Conservation (phyloP, 2,113 vertebrate genomes). For the Nipponia nippon region DNA sequence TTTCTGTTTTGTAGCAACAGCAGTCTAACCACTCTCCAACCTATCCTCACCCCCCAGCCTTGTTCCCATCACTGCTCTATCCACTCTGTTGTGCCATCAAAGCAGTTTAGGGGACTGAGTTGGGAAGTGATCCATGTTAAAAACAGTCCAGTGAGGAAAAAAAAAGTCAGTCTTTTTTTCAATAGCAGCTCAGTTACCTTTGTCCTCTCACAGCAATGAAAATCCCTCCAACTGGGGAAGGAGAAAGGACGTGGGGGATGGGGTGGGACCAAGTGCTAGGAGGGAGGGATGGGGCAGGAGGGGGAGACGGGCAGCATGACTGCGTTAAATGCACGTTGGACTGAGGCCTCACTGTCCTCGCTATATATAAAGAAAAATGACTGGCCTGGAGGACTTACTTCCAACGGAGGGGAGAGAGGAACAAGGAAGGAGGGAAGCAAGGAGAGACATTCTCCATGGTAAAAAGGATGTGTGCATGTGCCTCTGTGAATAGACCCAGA, state of each 20-base stretch:
- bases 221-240: background rate
- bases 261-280: background rate
- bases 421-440: background rate
- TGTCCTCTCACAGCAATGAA: constrained; percentile 12
- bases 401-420: background rate
- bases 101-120: background rate
- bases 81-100: background rate
- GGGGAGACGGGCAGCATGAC: background rate
- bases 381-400: background rate
- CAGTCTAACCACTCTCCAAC: background rate
- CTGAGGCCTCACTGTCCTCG: background rate
- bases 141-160: background rate
- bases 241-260: background rate
- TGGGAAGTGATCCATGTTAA: background rate
- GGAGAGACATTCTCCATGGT: background rate
- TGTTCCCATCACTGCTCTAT: background rate
- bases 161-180: background rate
- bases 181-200: constrained; percentile 1
- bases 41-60: background rate
- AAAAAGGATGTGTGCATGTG: background rate
- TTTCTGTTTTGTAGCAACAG: background rate
- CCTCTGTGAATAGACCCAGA: background rate
- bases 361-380: background rate
- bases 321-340: background rate
- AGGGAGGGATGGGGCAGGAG: background rate